Percentiles rank a stretch among this genome's conserved stretches.
phyloP scores from a whole-genome alignment of 2,113 vertebrate species.

The Sitta europaea region DNA sequence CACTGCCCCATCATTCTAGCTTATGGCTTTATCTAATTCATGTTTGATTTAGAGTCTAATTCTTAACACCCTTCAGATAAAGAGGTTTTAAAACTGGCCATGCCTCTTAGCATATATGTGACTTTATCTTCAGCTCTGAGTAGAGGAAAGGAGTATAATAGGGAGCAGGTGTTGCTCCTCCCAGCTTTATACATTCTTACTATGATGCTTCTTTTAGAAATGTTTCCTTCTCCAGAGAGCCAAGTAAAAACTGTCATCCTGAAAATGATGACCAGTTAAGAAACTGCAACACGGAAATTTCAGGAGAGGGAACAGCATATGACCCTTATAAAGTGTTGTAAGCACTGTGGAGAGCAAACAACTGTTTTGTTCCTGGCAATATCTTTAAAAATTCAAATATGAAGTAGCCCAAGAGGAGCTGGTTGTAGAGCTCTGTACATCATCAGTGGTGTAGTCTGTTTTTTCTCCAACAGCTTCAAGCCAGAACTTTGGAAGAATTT shows the following conservation, averaged over 20 bases:
- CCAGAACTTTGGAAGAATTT: background rate
- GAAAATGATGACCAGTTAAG: background rate
- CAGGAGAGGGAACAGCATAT: background rate
- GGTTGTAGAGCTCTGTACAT: background rate
- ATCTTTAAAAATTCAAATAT: background rate
- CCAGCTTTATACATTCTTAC: background rate
- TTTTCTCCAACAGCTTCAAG: background rate
- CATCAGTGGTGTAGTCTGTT: background rate
- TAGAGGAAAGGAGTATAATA: background rate
- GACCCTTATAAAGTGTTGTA: background rate
- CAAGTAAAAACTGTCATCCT: background rate
- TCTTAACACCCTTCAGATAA: background rate
- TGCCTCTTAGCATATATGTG: background rate
- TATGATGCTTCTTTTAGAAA: background rate
- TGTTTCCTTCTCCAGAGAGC: background rate
- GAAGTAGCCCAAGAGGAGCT: background rate
- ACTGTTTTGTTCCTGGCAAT: background rate
- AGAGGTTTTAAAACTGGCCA: background rate
- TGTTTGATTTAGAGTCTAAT: background rate
- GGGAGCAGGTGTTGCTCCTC: background rate
- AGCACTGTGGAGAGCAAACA: background rate
- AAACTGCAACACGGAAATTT: background rate
- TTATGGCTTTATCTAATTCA: background rate
- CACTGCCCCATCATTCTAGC: background rate
- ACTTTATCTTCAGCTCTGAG: background rate